Base-by-base conservation (phyloP, 30 jellyfish, hydroid and myxozoan genomes). In the Aurelia sp. region DNA sequence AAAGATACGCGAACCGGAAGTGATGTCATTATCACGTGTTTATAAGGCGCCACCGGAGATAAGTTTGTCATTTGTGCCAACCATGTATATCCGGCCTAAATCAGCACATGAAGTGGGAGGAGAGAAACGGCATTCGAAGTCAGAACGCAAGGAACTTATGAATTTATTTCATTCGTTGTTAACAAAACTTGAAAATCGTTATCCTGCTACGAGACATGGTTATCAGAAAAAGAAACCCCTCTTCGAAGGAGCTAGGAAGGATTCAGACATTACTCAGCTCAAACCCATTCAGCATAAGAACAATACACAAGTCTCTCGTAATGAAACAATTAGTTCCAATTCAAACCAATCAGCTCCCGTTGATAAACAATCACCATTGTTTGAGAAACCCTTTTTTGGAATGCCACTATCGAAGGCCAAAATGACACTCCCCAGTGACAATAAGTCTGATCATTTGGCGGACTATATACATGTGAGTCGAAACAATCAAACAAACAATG, bases 1-100 rank as follows among this genome's bases (percentile, higher is more conserved):
- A 33, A 78, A 87, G 71, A 87, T 89, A 30, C 74, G 98, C 48
- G 80, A 86, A 11, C 90, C 91, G 31, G 76, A 86, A 60, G 77
- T 35, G 33, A 75, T 61, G 80, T 55, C 82, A 15, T 21, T 86
- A 23, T 86, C 96, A 22, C 72, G 75, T 35, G 76, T 86, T 18
- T 86, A 74, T 61, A 75, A 86, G 40, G 21, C 84, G 15, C 96
- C 96, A 11, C 96, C 96, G 6, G 89, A 75, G 41, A 30, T 59
- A 57, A 65, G 96, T 62, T 67, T 75, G 22, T 13, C 96, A 3
- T 70, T 60, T 20, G 89, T 86, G 11, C 96, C 96, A 2, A 66
- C 89, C 11, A 75, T 41, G 83, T 73, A 48, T 53, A 64, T 82
- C 55, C 31, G 79, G 47, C 92, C 92, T 15, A 68, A 68, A 69